A percentile compares a stretch with the other conserved stretches of the same genome.
Evolutionary conservation across 2,888 invertebrate species (phyloP).

Genomic region (Cephus nigrinus): DNA sequence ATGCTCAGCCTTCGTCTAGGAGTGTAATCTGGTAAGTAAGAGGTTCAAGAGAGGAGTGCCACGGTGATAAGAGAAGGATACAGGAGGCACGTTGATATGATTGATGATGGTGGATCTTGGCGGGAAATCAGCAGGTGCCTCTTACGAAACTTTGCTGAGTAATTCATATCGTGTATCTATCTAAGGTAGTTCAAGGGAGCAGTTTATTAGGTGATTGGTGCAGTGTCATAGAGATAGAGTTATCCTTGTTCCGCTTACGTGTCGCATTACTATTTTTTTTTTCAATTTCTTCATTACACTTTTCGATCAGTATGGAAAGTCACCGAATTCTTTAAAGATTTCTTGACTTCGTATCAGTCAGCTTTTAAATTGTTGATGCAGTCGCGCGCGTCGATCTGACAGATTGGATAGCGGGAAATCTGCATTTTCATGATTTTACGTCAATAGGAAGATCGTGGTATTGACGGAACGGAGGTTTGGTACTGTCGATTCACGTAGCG

Average conservation of each 20-base stretch:
- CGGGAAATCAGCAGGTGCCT: constrained; percentile 56
- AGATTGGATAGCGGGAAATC: neutral
- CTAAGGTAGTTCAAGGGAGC: neutral
- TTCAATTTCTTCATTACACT: neutral
- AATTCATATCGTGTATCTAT: constrained; percentile 50
- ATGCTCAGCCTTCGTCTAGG: neutral
- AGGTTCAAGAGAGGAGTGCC: constrained; percentile 5
- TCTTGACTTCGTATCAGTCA: neutral
- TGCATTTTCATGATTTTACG: neutral
- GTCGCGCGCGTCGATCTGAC: neutral
- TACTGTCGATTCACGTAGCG: neutral
- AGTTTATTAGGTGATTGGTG: neutral
- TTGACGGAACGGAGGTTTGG: neutral
- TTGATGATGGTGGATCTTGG: constrained; percentile 45
- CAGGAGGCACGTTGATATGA: constrained; percentile 44
- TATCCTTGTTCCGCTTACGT: neutral
- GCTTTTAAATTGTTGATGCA: neutral
- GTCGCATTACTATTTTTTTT: neutral
- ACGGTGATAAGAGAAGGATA: constrained; percentile 26
- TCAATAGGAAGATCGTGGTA: neutral
- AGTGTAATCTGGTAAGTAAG: neutral
- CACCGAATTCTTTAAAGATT: neutral
- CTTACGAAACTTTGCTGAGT: constrained; percentile 43
- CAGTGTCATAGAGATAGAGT: neutral
- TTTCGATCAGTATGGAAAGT: neutral